Conservation (phyloP, 2,113 vertebrate species). For the Callopanchax toddi region DNA sequence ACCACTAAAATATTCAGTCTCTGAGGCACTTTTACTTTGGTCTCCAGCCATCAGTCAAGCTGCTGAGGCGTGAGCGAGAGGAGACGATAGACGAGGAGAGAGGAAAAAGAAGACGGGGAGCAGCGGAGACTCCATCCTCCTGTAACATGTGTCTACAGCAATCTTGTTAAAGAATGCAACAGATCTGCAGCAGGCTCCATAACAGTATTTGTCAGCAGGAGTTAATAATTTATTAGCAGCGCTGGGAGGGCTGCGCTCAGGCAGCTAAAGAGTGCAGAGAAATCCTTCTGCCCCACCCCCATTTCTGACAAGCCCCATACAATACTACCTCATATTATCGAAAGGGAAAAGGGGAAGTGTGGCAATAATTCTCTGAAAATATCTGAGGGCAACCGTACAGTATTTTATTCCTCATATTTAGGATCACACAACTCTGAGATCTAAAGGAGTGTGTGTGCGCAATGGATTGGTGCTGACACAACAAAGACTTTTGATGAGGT, state of each 20-base stretch:
- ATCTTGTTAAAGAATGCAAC: conserved; percentile 95
- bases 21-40: conserved; percentile 95
- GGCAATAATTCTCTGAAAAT: conserved; percentile 71
- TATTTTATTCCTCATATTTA: conserved; percentile 61
- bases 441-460: conserved; percentile 41
- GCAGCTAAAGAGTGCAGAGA: conserved; percentile 74
- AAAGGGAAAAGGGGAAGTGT: conserved; percentile 65
- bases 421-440: conserved; percentile 51
- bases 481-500: conserved; percentile 60
- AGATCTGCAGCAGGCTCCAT: conserved; percentile 82
- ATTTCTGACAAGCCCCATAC: conserved; percentile 66
- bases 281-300: conserved; percentile 64
- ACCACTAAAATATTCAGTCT: conserved; percentile 97
- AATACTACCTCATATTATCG: conserved; percentile 70
- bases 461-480: conserved; percentile 49
- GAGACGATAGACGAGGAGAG: conserved; percentile 84
- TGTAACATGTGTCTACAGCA: conserved; percentile 98
- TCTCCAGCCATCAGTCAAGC: conserved; percentile 93
- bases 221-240: conserved; percentile 85
- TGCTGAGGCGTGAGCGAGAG: conserved; percentile 94
- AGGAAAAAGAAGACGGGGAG: conserved; percentile 83
- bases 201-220: conserved; percentile 86
- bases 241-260: conserved; percentile 77
- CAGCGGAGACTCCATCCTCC: conserved; percentile 92
- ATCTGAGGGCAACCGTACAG: conserved; percentile 55